These are phyloP conservation scores for Apocrypta bakeri DNA, from an alignment of 1,140 invertebrate species.

Conservation along the genomic window DNA sequence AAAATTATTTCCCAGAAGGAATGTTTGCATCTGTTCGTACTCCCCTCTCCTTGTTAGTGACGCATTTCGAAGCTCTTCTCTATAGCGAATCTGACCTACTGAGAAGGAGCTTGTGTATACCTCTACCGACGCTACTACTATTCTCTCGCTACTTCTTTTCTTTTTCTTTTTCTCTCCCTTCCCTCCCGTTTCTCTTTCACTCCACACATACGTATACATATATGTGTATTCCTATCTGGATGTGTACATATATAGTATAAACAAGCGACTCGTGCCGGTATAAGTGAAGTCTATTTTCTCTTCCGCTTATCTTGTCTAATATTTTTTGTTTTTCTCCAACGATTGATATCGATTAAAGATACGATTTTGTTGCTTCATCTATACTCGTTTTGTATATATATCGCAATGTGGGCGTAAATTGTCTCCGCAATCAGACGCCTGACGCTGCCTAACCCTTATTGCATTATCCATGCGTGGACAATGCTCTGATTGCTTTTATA, in stretches of 20 bases:
- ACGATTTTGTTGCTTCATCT: too few species aligned
- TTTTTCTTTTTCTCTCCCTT: constrained; percentile 10
- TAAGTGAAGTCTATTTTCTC: not conserved
- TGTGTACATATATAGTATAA: not conserved
- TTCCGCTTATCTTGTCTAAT: not conserved
- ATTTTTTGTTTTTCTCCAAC: not conserved
- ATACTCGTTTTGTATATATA: too few species aligned
- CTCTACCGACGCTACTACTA: not conserved
- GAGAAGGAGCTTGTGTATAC: not conserved
- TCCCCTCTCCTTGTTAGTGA: constrained; percentile 22
- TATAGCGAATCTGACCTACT: constrained; percentile 50
- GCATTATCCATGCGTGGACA: not conserved
- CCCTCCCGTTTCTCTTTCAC: not conserved
- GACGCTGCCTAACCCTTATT: not conserved
- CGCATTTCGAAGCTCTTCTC: constrained; percentile 42
- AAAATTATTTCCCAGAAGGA: constrained; percentile 10
- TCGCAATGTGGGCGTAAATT: too few species aligned
- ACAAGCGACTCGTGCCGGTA: not conserved
- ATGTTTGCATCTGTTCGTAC: not conserved
- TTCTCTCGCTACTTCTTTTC: constrained; percentile 25
- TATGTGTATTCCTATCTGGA: not conserved
- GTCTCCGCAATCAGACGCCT: not conserved
- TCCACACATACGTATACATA: not conserved
- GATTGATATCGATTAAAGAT: too few species aligned
- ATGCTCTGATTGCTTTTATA: not conserved